Conservation (phyloP, 1,140 invertebrate genomes). For the Mya arenaria region DNA sequence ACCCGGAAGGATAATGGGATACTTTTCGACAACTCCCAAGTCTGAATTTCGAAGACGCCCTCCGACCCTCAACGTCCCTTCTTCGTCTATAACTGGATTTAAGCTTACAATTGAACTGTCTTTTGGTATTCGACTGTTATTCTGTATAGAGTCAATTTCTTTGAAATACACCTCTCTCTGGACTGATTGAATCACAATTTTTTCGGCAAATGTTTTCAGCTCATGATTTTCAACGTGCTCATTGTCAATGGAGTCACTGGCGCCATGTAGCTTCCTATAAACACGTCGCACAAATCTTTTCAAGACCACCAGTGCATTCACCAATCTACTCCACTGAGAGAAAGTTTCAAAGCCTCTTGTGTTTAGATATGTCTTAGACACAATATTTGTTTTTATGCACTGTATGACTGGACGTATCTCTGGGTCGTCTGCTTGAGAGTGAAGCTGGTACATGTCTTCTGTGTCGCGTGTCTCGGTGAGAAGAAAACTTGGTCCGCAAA, state of each 20-base stretch:
- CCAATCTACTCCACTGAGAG: conserved; percentile 11
- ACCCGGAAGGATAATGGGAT: not conserved
- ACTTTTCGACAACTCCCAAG: not conserved
- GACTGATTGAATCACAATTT: not conserved
- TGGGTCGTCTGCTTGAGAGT: not conserved
- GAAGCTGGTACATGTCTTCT: not conserved
- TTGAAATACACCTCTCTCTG: not conserved
- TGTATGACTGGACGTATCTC: not conserved
- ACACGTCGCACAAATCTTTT: no score
- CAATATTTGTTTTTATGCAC: no score
- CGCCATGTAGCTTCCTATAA: no score
- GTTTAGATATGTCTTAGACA: not conserved
- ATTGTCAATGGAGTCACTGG: no score
- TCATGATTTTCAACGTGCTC: not conserved
- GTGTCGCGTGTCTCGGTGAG: not conserved
- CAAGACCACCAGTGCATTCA: not conserved
- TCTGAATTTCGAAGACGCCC: conserved; percentile 12
- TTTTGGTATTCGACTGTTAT: not conserved
- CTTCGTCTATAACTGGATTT: conserved; percentile 24
- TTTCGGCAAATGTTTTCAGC: not conserved
- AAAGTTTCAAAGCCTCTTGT: not conserved
- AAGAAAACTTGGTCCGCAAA: not conserved
- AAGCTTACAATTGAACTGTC: not conserved
- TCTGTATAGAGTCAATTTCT: not conserved
- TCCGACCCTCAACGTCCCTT: not conserved